Percentiles rank a stretch among this genome's conserved stretches.
Evolutionary conservation across 1,140 invertebrate genomes (phyloP).

Genomic region (Dolichoris vasculosae): DNA sequence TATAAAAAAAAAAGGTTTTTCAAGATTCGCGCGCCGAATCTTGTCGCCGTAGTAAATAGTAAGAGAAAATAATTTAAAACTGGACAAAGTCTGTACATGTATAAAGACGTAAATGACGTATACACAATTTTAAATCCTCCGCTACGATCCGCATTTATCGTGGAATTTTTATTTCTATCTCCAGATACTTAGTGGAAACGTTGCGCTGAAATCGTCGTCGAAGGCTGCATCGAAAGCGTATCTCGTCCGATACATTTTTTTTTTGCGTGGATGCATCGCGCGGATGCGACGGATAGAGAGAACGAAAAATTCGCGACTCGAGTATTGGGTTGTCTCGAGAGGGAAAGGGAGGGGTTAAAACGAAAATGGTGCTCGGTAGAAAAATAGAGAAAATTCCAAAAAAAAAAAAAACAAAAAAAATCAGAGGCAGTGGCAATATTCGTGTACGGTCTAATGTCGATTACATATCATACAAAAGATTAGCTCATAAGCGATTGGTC

Average conservation of each 20-base stretch:
- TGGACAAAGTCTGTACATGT: slow-evolving; percentile 26
- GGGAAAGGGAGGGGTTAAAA: neutral
- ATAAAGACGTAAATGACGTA: too few species aligned
- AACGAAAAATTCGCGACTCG: slow-evolving; percentile 9
- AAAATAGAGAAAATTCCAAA: slow-evolving; percentile 22
- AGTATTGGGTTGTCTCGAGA: slow-evolving; percentile 2
- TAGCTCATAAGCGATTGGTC: slow-evolving; percentile 51
- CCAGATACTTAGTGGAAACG: neutral
- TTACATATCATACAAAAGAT: slow-evolving; percentile 41
- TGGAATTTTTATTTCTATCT: neutral
- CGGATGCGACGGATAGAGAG: too few species aligned
- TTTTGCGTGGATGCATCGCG: too few species aligned
- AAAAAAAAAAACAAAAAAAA: too few species aligned
- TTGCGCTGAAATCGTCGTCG: too few species aligned
- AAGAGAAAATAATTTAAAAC: slow-evolving; percentile 55
- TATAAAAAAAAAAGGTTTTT: slow-evolving; percentile 42
- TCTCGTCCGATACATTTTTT: too few species aligned
- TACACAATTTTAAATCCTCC: slow-evolving; percentile 37
- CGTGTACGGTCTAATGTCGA: slow-evolving; percentile 30
- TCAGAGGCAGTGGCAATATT: slow-evolving; percentile 35
- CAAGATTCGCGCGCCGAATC: slow-evolving; percentile 11
- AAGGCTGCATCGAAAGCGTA: too few species aligned
- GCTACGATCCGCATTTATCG: neutral
- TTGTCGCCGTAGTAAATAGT: slow-evolving; percentile 2
- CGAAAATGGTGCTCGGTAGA: neutral